Conservation (phyloP, 2,113 vertebrate species). For the Nyctibius bracteatus region DNA sequence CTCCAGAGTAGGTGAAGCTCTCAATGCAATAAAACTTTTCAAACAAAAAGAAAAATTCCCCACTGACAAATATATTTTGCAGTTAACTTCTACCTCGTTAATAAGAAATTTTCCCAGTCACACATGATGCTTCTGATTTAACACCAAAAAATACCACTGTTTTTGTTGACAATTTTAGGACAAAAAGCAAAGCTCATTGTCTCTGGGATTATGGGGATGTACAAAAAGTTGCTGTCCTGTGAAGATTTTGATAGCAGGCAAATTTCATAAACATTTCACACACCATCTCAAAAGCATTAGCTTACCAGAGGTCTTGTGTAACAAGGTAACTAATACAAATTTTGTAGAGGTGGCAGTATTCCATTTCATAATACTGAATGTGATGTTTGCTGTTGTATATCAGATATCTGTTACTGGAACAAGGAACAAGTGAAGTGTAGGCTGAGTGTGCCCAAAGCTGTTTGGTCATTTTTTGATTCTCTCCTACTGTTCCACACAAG, state of each 20-base stretch:
- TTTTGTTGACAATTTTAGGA: neutral
- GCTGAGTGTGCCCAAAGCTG: neutral
- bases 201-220: neutral
- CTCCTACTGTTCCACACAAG: neutral
- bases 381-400: neutral
- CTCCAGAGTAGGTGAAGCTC: neutral
- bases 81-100: neutral
- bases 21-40: neutral
- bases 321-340: neutral
- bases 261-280: neutral
- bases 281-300: neutral
- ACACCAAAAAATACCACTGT: neutral
- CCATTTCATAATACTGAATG: neutral
- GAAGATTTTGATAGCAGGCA: neutral
- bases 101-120: neutral
- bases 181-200: neutral
- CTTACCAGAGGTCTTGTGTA: neutral
- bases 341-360: conserved; percentile 15
- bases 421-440: neutral
- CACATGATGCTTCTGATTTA: neutral
- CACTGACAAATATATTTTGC: neutral
- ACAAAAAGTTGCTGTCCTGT: neutral
- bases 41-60: neutral
- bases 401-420: neutral
- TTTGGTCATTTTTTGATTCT: neutral